Conservation (phyloP, 2,888 invertebrate genomes). For the Lomographa bimaculata region DNA sequence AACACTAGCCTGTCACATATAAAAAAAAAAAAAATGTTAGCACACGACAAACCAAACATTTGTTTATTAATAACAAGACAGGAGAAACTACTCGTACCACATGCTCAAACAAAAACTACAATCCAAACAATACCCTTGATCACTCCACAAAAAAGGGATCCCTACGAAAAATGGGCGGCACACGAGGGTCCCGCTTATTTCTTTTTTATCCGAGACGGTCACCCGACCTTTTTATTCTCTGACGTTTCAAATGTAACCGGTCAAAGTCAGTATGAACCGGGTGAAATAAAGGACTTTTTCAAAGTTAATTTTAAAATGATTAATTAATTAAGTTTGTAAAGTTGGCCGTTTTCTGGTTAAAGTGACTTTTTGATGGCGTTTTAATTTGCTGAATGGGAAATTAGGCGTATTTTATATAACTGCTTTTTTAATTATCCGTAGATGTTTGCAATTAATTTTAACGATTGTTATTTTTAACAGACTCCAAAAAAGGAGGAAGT, state of each 20-base stretch:
- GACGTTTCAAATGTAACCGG: constrained; percentile 25
- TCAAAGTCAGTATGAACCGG: constrained; percentile 12
- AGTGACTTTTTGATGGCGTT: constrained; percentile 28
- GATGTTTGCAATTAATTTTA: neutral
- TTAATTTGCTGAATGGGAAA: constrained; percentile 29
- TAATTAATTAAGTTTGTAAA: constrained; percentile 36
- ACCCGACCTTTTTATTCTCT: constrained; percentile 18
- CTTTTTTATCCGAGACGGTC: constrained; percentile 14
- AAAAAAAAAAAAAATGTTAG: too few species aligned
- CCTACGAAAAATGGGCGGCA: constrained; percentile 21
- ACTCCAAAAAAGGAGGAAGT: too few species aligned
- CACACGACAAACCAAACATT: too few species aligned
- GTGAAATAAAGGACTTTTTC: constrained; percentile 25
- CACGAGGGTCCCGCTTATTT: constrained; percentile 11
- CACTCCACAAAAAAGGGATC: constrained; percentile 13
- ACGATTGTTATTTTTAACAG: too few species aligned
- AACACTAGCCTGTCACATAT: too few species aligned
- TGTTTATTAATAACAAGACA: too few species aligned
- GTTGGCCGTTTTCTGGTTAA: constrained; percentile 26
- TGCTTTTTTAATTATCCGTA: constrained; percentile 11
- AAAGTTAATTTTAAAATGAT: constrained; percentile 34
- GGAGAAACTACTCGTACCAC: too few species aligned
- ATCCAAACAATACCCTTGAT: constrained; percentile 9
- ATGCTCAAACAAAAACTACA: constrained; percentile 5
- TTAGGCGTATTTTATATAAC: constrained; percentile 14